Percentiles rank a stretch among this genome's conserved stretches.
phyloP scores from a whole-genome alignment of 2,113 vertebrate genomes.

The Trichomycterus rosablanca region DNA sequence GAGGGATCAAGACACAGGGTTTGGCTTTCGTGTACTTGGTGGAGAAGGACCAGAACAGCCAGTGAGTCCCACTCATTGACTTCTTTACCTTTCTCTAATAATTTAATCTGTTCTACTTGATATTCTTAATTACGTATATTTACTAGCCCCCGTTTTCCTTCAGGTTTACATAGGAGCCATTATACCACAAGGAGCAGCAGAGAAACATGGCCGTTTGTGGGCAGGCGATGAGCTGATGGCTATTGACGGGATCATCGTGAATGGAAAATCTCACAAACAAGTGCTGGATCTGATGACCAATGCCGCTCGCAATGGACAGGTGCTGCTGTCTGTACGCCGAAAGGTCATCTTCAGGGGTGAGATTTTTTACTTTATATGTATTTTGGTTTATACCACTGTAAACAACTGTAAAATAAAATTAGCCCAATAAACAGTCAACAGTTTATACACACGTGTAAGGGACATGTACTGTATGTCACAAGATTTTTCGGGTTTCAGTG shows the following conservation, averaged over 20 bases:
- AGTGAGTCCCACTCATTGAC: conserved; percentile 67
- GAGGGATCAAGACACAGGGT: conserved; percentile 92
- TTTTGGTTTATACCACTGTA: no score
- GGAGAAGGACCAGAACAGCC: conserved; percentile 94
- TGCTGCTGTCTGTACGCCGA: conserved; percentile 83
- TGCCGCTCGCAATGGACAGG: conserved; percentile 89
- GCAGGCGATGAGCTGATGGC: conserved; percentile 92
- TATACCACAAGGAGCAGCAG: conserved; percentile 85
- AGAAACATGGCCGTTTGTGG: conserved; percentile 86
- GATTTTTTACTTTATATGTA: conserved; percentile 43
- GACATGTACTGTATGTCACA: no score
- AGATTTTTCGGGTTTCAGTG: no score
- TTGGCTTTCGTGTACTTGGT: conserved; percentile 94
- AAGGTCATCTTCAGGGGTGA: conserved; percentile 85
- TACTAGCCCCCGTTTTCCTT: conserved; percentile 45
- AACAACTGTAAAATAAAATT: no score
- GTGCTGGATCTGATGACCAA: conserved; percentile 95
- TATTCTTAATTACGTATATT: no score
- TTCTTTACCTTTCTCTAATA: neutral
- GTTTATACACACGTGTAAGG: no score
- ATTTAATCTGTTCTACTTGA: no score
- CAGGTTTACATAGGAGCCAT: conserved; percentile 97
- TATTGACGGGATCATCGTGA: conserved; percentile 88
- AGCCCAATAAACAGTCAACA: no score
- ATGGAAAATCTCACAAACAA: conserved; percentile 92